phyloP scores from a whole-genome alignment of 2,888 invertebrate species.

The Pardosa pseudoannulata region DNA sequence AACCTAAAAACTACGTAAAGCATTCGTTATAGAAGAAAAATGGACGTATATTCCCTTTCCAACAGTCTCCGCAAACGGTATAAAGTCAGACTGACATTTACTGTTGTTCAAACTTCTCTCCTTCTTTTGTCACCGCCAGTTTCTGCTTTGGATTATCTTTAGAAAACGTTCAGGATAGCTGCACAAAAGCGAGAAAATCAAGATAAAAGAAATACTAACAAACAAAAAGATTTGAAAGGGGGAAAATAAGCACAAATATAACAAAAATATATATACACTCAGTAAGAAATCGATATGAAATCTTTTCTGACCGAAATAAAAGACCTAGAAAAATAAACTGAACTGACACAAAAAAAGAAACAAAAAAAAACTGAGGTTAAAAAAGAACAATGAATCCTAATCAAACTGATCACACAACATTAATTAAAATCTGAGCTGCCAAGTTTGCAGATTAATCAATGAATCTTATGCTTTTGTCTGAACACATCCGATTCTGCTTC shows the following conservation, averaged over 20 bases:
- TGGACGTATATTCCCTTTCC: not conserved
- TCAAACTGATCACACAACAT: slow-evolving; percentile 41
- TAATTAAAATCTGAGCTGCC: slow-evolving; percentile 37
- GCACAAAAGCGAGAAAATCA: slow-evolving; percentile 30
- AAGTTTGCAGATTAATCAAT: slow-evolving; percentile 37
- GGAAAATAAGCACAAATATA: slow-evolving; percentile 25
- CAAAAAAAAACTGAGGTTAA: not conserved
- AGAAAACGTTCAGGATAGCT: slow-evolving; percentile 34
- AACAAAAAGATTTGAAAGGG: slow-evolving; percentile 17
- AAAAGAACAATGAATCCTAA: slow-evolving; percentile 32
- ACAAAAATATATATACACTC: slow-evolving; percentile 15
- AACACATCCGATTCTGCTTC: slow-evolving; percentile 12
- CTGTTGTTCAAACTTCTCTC: slow-evolving; percentile 31
- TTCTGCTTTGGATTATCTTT: slow-evolving; percentile 40
- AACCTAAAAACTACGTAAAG: slow-evolving; percentile 8
- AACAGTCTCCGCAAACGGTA: slow-evolving; percentile 12
- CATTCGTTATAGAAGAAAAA: slow-evolving; percentile 31
- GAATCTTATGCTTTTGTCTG: slow-evolving; percentile 6
- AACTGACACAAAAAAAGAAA: slow-evolving; percentile 11
- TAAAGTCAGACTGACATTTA: slow-evolving; percentile 29
- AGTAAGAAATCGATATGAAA: slow-evolving; percentile 45
- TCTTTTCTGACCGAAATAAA: slow-evolving; percentile 20
- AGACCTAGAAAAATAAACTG: not conserved
- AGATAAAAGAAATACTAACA: slow-evolving; percentile 31
- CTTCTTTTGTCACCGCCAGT: slow-evolving; percentile 32